Percentiles rank a stretch among this genome's conserved stretches.
Evolutionary conservation across 2,888 invertebrate genomes (phyloP).

Genomic region (Yponomeuta sedellus): DNA sequence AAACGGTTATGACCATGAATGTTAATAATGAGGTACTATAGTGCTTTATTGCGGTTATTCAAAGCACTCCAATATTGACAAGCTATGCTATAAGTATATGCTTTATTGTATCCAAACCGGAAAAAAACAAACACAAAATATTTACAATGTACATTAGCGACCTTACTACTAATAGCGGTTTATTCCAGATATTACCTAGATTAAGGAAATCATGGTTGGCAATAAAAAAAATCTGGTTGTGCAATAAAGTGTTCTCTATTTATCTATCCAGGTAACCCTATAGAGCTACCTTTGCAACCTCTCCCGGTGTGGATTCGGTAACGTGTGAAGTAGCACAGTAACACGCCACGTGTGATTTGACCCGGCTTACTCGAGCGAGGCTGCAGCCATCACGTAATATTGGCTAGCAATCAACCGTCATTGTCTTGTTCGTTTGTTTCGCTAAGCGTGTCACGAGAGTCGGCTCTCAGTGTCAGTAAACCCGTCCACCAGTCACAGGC

Average conservation of each 20-base stretch:
- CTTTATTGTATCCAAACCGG: no score
- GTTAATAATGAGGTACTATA: no score
- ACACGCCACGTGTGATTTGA: not conserved
- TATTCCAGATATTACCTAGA: no score
- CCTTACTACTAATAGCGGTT: not conserved
- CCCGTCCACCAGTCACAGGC: slow-evolving; percentile 22
- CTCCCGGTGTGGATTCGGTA: not conserved
- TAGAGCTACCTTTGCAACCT: no score
- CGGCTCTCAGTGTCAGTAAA: slow-evolving; percentile 18
- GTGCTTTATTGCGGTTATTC: no score
- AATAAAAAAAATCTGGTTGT: no score
- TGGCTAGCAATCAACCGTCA: slow-evolving; percentile 33
- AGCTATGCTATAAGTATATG: no score
- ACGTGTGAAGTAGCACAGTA: not conserved
- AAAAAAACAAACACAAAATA: no score
- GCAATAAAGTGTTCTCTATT: no score
- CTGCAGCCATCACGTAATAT: not conserved
- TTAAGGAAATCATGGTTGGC: no score
- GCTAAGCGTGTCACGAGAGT: slow-evolving; percentile 38
- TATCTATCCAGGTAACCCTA: no score
- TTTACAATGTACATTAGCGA: not conserved
- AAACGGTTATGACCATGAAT: not conserved
- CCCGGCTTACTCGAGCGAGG: not conserved
- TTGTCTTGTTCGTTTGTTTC: slow-evolving; percentile 45
- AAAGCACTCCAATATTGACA: no score